These are phyloP conservation scores for Yponomeuta cagnagella DNA, from an alignment of 2,888 invertebrate species.

Conservation along the genomic window DNA sequence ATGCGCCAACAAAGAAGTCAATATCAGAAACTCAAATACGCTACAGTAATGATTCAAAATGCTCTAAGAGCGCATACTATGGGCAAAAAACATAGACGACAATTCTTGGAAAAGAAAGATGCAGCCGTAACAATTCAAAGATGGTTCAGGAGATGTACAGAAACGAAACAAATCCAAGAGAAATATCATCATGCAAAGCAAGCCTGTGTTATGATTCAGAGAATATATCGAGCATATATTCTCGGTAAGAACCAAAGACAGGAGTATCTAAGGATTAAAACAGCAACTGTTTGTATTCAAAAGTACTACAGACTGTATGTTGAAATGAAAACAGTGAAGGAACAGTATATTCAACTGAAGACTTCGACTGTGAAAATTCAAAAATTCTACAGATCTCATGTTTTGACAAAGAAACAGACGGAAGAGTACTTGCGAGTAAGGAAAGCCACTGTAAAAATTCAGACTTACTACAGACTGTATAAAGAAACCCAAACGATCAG, in stretches of 20 bases:
- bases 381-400: conserved; percentile 46
- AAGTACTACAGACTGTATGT: conserved; percentile 47
- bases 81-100: conserved; percentile 37
- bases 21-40: conserved; percentile 38
- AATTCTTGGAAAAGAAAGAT: conserved; percentile 42
- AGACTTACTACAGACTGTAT: conserved; percentile 23
- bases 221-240: conserved; percentile 23
- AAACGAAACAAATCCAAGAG: conserved; percentile 34
- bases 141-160: conserved; percentile 54
- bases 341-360: conserved; percentile 37
- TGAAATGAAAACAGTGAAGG: conserved; percentile 41
- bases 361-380: conserved; percentile 46
- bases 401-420: conserved; percentile 37
- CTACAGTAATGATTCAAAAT: conserved; percentile 53
- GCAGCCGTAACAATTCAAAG: conserved; percentile 57
- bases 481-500: conserved; percentile 36
- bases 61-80: conserved; percentile 46
- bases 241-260: conserved; percentile 19
- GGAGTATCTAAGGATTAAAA: conserved; percentile 16
- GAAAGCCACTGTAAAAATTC: conserved; percentile 30
- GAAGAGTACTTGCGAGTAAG: conserved; percentile 32
- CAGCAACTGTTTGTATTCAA: conserved; percentile 35
- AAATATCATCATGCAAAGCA: conserved; percentile 38
- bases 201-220: conserved; percentile 28
- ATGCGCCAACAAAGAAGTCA: conserved; percentile 43